A percentile compares a stretch with the other conserved stretches of the same genome.
phyloP scores from a whole-genome alignment of 2,797 vertebrate genomes.

The Arctocebus calabarensis region DNA sequence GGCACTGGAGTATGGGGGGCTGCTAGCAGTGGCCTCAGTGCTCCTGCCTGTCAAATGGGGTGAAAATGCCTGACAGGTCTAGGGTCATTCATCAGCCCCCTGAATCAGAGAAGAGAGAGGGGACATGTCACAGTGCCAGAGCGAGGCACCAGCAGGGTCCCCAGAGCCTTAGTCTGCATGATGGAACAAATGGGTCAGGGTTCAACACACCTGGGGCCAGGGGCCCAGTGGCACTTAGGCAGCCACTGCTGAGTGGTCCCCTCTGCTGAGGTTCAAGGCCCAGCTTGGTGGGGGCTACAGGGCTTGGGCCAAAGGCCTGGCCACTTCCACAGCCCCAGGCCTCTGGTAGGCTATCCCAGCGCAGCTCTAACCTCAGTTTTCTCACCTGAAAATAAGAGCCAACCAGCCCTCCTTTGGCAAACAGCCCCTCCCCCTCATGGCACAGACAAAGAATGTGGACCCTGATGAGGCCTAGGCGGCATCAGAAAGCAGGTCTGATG shows the following conservation, averaged over 20 bases:
- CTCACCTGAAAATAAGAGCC: neutral
- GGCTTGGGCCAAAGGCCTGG: no score
- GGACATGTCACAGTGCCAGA: neutral
- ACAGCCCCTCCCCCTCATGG: no score
- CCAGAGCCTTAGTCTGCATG: fast-evolving
- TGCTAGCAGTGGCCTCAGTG: neutral
- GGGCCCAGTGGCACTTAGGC: fast-evolving
- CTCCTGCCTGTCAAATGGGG: neutral
- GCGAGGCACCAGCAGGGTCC: neutral
- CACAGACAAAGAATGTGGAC: neutral
- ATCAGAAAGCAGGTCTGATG: neutral
- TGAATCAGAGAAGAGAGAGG: neutral
- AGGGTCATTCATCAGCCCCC: neutral
- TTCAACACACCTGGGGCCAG: neutral
- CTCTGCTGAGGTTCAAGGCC: neutral
- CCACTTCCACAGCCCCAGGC: neutral
- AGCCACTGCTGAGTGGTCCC: neutral
- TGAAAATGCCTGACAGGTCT: neutral
- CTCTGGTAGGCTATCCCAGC: neutral
- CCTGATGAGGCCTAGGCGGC: fast-evolving
- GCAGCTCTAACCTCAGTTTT: neutral
- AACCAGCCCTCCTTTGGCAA: neutral
- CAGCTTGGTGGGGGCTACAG: fast-evolving
- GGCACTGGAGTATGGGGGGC: neutral
- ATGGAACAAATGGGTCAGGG: fast-evolving